phyloP scores from a whole-genome alignment of 2,797 vertebrate genomes.

The Enteromius fasciolatus region DNA sequence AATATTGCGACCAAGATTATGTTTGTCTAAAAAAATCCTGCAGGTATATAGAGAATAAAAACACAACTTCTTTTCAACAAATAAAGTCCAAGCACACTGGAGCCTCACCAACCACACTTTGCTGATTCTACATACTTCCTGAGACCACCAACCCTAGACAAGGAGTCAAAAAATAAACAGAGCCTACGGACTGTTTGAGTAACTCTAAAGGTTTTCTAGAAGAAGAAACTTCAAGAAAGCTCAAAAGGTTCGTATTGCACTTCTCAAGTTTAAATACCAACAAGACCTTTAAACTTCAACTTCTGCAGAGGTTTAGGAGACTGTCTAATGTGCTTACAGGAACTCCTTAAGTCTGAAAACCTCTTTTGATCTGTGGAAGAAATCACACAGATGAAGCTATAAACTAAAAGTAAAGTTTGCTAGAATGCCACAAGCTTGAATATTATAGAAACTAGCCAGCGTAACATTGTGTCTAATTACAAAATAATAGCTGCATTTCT shows the following conservation, averaged over 20 bases:
- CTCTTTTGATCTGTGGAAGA: not conserved
- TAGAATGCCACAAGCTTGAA: not conserved
- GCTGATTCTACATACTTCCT: conserved; percentile 23
- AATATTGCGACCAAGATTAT: not conserved
- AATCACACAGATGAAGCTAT: not conserved
- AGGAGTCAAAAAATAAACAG: conserved; percentile 38
- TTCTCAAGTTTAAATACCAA: not conserved
- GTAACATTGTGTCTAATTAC: conserved; percentile 22
- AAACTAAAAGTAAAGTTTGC: conserved; percentile 18
- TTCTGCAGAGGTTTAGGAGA: not conserved
- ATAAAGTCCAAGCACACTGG: not conserved
- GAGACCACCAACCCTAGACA: conserved; percentile 28
- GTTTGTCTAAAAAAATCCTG: not conserved
- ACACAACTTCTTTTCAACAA: not conserved
- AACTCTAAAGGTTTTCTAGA: not conserved
- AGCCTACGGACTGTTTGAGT: not conserved
- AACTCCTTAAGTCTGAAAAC: conserved; percentile 2
- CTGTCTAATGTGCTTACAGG: not conserved
- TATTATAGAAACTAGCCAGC: conserved; percentile 13
- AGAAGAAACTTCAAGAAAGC: conserved; percentile 1
- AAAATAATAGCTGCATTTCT: conserved; percentile 21
- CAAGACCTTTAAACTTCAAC: not conserved
- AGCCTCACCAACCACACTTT: conserved; percentile 1
- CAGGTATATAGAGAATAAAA: not conserved
- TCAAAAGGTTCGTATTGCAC: not conserved